Base-by-base conservation (phyloP, 2,797 vertebrate species). In the Sebastes umbrosus region DNA sequence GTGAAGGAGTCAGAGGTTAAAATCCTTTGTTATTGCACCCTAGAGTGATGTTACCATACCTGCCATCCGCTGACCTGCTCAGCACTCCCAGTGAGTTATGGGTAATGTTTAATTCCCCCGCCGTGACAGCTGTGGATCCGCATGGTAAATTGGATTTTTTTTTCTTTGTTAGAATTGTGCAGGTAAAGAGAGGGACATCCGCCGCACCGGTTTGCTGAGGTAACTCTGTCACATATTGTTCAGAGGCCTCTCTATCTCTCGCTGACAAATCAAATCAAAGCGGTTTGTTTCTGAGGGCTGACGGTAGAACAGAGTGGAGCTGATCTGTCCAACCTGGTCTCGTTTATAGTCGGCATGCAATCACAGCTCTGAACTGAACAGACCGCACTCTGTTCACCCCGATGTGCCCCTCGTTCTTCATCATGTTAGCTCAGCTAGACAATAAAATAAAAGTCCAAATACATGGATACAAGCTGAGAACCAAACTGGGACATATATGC, bases 31-130 rank as follows among this genome's bases (percentile, higher is more conserved):
- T 94, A 94, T 93, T 93, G 91, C 87, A 92, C 91, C 88, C 89
- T 73, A 90, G 93, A 94, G 93, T 93, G 90, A 93, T 92, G 91
- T 92, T 94, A 89, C 83, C 87, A 83, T 86, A 81, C 87, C 84
- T 80, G 87, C 90, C 82, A 77, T 87, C 71, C 85, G 18, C 82
- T 94, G 93, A 94, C 93, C 94, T 88, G 92, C 89, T 83, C 87
- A 70, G 77, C 88, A 88, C 82, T 90, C 86, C 87, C 85, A 70
- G 88, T 93, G 94, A 94, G 89, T 95, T 95, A 94, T 94, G 93
- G 93, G 91, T 93, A 93, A 94, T 92, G 92, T 94, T 94, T 93
- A 93, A 95, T 94, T 95, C 93, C 88, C 89, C 73, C 50, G 83
- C 87, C 11, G 81, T 93, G 93, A 94, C 93, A 94, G 94, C 90